Base-by-base conservation (phyloP, 92 coral and sea anemone species). In the Porites lobata region DNA sequence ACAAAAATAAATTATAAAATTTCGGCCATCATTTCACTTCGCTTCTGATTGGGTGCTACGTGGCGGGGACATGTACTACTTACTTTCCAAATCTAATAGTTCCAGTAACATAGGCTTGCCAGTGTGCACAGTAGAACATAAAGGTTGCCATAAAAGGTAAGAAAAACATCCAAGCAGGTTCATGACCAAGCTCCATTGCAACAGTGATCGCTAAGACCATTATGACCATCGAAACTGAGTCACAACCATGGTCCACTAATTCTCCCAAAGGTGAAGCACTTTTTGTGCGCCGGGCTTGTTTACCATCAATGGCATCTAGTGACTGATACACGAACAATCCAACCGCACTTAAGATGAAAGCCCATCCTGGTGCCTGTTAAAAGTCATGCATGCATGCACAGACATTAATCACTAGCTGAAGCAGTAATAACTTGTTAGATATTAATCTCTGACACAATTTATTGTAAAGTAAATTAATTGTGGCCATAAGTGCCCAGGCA, bases 191-290 rank as follows among this genome's bases (percentile, higher is more conserved):
- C 81, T 95, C 91, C 0, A 90, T 8, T 47, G 99, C 94, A 54
- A 95, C 69, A 56, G 92, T 76, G 32, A 87, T 66, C 9, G 95
- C 93, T 72, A 93, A 66, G 24, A 86, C 72, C 72, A 96, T 90
- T 14, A 92, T 76, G 17, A 92, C 94, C 98, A 96, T 90, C 20
- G 97, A 94, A 57, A 95, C 65, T 2, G 99, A 92, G 86, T 96
- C 99, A 94, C 98, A 96, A 38, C 99, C 99, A 93, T 96, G 99
- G 89, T 96, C 99, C 20, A 96, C 91, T 26, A 96, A 91, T 77
- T 96, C 99, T 22, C 99, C 99, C 53, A 96, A 89, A 17, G 99
- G 99, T 9, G 99, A 96, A 54, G 91, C 94, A 69, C 89, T 76
- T 19, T 85, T 90, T 74, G 99, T 96, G 53, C 99, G 92, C 1